These are phyloP conservation scores for Enchytraeus crypticus DNA, from an alignment of 2,888 invertebrate genomes.

Conservation along the genomic window DNA sequence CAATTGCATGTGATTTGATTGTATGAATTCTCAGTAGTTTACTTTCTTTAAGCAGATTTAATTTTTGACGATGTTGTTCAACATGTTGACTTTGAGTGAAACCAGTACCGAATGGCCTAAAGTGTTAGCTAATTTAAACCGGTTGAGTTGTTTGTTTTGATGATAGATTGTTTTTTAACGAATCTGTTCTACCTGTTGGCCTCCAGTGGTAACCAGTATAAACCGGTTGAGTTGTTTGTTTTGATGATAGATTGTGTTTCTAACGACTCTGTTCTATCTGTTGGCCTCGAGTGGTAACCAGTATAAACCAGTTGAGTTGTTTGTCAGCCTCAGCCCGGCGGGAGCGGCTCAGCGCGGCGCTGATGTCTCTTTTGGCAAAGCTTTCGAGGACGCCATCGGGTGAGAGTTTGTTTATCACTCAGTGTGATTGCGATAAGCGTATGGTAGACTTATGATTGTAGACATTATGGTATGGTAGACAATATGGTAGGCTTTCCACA, in stretches of 20 bases:
- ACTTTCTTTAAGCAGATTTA: too few species aligned
- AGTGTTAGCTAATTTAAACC: slow-evolving; percentile 55
- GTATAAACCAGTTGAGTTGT: slow-evolving; percentile 85
- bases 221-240: background rate
- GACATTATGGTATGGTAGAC: too few species aligned
- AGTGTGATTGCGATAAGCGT: background rate
- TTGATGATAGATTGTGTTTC: slow-evolving; percentile 76
- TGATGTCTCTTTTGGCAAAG: slow-evolving; percentile 41
- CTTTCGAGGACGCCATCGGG: slow-evolving; percentile 52
- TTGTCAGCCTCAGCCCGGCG: slow-evolving; percentile 70
- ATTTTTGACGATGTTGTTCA: slow-evolving; percentile 94
- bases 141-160: too few species aligned
- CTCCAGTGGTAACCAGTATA: slow-evolving; percentile 59
- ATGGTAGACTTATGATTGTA: too few species aligned
- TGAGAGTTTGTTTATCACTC: slow-evolving; percentile 23
- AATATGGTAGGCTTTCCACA: too few species aligned
- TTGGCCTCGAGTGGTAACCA: slow-evolving; percentile 73
- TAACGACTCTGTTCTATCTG: slow-evolving; percentile 91
- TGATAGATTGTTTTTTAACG: too few species aligned
- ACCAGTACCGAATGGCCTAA: too few species aligned
- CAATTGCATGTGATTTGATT: too few species aligned
- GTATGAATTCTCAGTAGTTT: too few species aligned
- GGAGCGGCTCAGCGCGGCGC: slow-evolving; percentile 24
- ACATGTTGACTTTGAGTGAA: too few species aligned
- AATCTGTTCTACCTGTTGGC: slow-evolving; percentile 89